phyloP scores from a whole-genome alignment of 2,113 vertebrate genomes.

The Aegotheles bennettii region DNA sequence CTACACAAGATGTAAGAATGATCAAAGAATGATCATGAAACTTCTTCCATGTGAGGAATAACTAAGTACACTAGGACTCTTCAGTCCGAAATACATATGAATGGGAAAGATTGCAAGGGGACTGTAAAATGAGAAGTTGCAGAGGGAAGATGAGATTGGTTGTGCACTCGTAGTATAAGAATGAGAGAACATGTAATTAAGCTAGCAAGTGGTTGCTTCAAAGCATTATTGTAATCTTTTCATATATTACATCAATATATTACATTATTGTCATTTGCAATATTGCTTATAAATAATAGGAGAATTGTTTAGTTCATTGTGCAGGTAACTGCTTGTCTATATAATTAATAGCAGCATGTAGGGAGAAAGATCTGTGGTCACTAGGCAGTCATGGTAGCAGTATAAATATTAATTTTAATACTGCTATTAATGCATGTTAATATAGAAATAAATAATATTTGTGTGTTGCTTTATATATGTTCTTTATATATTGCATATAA shows the following conservation, averaged over 20 bases:
- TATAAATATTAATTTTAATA: background rate
- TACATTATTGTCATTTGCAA: background rate
- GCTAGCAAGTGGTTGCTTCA: background rate
- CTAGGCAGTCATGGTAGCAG: background rate
- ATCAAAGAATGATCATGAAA: background rate
- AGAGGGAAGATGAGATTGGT: background rate
- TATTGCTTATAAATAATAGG: background rate
- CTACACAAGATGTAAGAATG: background rate
- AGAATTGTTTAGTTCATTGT: background rate
- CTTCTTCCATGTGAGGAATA: background rate
- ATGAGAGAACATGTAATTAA: background rate
- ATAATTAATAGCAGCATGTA: background rate
- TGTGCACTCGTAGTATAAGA: background rate
- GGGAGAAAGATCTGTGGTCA: background rate
- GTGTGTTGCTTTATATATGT: background rate
- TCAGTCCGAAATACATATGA: background rate
- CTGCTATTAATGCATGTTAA: background rate
- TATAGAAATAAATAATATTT: background rate
- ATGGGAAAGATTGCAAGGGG: background rate
- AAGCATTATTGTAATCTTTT: too few relatives aligned
- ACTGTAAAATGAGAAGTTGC: background rate
- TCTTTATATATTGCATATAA: background rate
- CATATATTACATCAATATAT: background rate
- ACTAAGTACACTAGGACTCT: background rate
- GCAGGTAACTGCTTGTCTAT: background rate